Evolutionary conservation across 1,140 invertebrate species (phyloP).

Genomic region (Lucilia cuprina): DNA sequence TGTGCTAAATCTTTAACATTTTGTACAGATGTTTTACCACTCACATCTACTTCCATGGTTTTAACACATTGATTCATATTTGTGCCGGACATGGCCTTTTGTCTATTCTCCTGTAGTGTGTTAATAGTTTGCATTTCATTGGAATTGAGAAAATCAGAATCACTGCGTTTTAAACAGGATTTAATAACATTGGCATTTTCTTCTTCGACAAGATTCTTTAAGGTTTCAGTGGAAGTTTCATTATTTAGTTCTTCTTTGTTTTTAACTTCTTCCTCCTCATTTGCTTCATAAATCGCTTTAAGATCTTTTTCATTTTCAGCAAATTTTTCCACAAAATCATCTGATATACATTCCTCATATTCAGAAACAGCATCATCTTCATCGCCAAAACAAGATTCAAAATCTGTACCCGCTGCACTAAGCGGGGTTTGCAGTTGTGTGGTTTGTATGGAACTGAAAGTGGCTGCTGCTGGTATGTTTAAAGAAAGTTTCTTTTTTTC

Average conservation of each 20-base stretch:
- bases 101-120: not conserved
- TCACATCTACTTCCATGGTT: not conserved
- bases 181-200: slow-evolving; percentile 13
- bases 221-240: not conserved
- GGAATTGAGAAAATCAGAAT: slow-evolving; percentile 44
- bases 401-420: slow-evolving; percentile 22
- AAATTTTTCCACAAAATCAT: slow-evolving; percentile 40
- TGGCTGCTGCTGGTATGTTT: not conserved
- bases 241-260: not conserved
- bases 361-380: slow-evolving; percentile 32
- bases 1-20: not conserved
- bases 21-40: not conserved
- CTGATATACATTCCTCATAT: slow-evolving; percentile 39
- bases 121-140: slow-evolving; percentile 32
- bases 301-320: slow-evolving; percentile 34
- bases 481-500: not conserved
- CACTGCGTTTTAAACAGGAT: not conserved
- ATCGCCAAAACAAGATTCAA: slow-evolving; percentile 34
- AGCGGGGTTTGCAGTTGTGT: not conserved
- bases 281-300: not conserved
- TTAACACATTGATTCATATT: not conserved
- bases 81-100: slow-evolving; percentile 13
- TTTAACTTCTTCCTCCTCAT: not conserved
- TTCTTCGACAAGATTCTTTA: not conserved
- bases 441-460: not conserved